A percentile compares a stretch with the other conserved stretches of the same genome.
Conservation (phyloP, 2,888 invertebrate genomes). For the Epsilonema sp. region DNA sequence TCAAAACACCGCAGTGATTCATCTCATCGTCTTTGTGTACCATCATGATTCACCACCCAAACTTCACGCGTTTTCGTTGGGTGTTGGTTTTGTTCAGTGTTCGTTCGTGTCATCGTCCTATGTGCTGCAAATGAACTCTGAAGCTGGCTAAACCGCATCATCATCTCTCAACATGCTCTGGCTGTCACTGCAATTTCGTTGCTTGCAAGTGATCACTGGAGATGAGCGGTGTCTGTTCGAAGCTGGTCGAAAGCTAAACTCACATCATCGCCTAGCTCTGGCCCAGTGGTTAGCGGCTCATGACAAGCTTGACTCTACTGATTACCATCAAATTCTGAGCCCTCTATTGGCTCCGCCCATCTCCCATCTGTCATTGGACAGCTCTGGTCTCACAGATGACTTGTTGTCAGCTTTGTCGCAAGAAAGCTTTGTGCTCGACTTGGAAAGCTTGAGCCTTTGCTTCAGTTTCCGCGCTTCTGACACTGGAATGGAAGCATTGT, state of each 20-base stretch:
- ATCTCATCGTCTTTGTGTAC: no score
- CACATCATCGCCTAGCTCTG: background rate
- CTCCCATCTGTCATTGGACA: slow-evolving; percentile 17
- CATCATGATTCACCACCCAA: no score
- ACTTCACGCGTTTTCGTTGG: no score
- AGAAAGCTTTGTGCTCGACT: background rate
- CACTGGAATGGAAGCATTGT: background rate
- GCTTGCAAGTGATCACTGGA: background rate
- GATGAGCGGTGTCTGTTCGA: background rate
- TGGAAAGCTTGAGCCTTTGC: background rate
- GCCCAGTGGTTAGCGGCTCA: background rate
- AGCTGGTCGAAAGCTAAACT: background rate
- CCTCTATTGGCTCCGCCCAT: background rate
- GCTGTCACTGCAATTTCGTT: slow-evolving; percentile 12
- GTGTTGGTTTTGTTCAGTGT: no score
- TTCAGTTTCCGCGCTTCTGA: background rate
- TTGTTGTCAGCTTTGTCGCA: no score
- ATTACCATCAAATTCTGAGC: background rate
- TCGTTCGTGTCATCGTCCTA: no score
- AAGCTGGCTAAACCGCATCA: no score
- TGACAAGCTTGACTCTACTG: background rate
- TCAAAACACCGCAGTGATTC: no score
- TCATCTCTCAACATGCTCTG: no score
- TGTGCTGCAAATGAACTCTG: no score
- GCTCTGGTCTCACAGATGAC: background rate